Evolutionary conservation across 2,888 invertebrate species (phyloP), one percentile per base, ranked within the genome.

Genomic region (Incurvaria masculella): DNA sequence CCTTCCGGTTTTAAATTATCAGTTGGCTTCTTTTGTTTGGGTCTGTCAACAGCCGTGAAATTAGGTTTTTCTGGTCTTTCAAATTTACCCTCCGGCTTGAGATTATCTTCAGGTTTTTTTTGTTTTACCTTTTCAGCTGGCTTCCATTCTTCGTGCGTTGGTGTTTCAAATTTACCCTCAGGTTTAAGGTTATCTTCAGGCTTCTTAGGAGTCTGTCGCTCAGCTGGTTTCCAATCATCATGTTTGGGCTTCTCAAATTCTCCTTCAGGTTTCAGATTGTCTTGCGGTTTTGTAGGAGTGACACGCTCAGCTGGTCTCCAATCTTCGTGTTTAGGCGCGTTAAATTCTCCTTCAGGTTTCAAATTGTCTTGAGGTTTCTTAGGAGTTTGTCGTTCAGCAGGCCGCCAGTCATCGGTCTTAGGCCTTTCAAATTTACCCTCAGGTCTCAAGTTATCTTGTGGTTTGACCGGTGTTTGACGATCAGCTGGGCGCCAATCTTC

Each of bases 111-210:
- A 52, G 74, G 82, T 60, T 72, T 79, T 45, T 79, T 78, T 42
- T 78, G 80, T 50, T 73, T 75, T 2, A 82, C 80, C 63, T 81
- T 75, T 56, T 84, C 84, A 40, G 78, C 82, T 42, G 81, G 76
- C 49, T 76, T 72, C 26, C 80, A 72, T 40, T 79, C 66, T 40
- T 74, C 63, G 33, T 72, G 64, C 56, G 80, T 79, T 18, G 81
- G 79, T 58, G 73, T 69, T 57, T 82, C 74, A 64, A 82, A 78
- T 59, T 72, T 66, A 52, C 78, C 75, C 62, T 86, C 87, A 6
- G 81, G 69, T 60, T 80, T 82, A 20, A 85, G 66, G 65, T 88
- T 87, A 61, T 89, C 89, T 59, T 85, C 81, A 44, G 81, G 84
- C 56, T 70, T 80, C 5, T 84, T 74, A 11, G 81, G 81, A 55